Percentiles rank a stretch among this genome's conserved stretches.
Evolutionary conservation across 2,888 invertebrate species (phyloP).

Genomic region (Catocala nupta): DNA sequence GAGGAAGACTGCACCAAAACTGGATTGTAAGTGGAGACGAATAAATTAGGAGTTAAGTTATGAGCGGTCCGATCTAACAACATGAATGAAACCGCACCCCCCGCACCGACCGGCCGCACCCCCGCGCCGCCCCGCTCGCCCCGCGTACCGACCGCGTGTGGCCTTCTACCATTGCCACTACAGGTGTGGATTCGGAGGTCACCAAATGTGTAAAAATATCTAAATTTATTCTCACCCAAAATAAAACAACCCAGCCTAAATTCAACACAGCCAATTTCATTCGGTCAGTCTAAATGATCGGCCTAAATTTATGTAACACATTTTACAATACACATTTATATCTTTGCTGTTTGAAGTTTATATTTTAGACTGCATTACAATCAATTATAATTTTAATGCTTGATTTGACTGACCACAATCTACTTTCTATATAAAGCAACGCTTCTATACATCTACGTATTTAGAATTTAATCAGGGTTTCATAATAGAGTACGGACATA

Average conservation of each 20-base stretch:
- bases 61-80: conserved; percentile 86
- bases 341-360: no score
- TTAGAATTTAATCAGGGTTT: no score
- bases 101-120: conserved; percentile 56
- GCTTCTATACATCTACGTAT: no score
- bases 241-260: background rate
- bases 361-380: no score
- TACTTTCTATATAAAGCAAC: no score
- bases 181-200: conserved; percentile 69
- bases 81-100: conserved; percentile 84
- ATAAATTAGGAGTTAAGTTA: conserved; percentile 87
- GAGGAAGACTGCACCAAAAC: conserved; percentile 71
- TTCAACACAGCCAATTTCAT: background rate
- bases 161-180: conserved; percentile 72
- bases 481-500: background rate
- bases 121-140: conserved; percentile 52
- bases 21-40: conserved; percentile 75
- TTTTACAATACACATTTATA: no score
- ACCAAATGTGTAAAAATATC: conserved; percentile 12
- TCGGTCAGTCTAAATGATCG: background rate
- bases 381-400: background rate
- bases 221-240: conserved; percentile 2
- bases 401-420: no score
- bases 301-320: background rate
- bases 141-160: conserved; percentile 77